These are phyloP conservation scores for Agrochola lychnidis DNA, from an alignment of 2,888 invertebrate species.

Conservation along the genomic window DNA sequence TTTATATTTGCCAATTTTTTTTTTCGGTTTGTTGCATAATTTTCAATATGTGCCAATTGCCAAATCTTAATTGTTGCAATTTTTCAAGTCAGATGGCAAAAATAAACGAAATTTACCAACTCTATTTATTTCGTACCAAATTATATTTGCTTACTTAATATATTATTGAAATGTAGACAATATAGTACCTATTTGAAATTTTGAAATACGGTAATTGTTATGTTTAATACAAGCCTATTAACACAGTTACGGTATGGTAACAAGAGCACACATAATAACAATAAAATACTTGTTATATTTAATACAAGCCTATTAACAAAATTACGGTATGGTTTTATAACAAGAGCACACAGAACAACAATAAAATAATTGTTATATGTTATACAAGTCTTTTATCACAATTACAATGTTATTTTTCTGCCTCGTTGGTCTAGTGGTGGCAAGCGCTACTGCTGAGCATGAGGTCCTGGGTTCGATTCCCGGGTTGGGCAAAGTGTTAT, in stretches of 20 bases:
- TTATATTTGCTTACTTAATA: background rate
- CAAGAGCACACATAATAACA: background rate
- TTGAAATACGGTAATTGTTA: background rate
- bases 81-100: background rate
- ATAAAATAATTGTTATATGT: too few species aligned
- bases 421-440: too few species aligned
- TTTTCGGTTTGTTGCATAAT: too few species aligned
- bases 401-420: background rate
- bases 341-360: background rate
- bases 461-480: too few species aligned
- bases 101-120: too few species aligned
- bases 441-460: too few species aligned
- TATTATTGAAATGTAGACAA: background rate
- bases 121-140: background rate
- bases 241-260: background rate
- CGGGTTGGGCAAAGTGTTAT: too few species aligned
- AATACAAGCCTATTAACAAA: background rate
- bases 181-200: background rate
- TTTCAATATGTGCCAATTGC: too few species aligned
- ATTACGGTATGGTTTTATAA: background rate
- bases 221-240: background rate
- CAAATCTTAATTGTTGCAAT: too few species aligned
- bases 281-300: background rate
- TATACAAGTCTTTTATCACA: too few species aligned
- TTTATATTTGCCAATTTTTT: too few species aligned